Base-by-base conservation (phyloP, 2,888 invertebrate species). In the Pelosia muscerda region DNA sequence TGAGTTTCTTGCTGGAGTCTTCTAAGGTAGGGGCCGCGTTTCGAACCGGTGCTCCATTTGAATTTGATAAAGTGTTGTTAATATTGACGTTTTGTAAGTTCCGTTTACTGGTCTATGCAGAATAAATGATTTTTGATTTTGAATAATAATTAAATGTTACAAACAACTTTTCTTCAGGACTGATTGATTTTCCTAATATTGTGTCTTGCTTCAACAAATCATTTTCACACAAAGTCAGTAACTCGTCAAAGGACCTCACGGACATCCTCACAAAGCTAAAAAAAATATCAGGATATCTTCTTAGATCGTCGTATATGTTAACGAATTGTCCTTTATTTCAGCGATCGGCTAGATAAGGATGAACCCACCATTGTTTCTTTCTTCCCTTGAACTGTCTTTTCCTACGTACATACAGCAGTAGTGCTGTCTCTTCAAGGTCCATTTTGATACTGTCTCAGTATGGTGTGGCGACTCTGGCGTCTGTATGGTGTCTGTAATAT, bases 101-200 rank as follows among this genome's bases (percentile, higher is more conserved):
- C n/a, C n/a, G n/a, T n/a, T n/a, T n/a, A n/a, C n/a, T n/a, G n/a
- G n/a, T n/a, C n/a, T n/a, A n/a, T n/a, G n/a, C n/a, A n/a, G n/a
- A n/a, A n/a, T n/a, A n/a, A n/a, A n/a, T n/a, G n/a, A n/a, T n/a
- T n/a, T n/a, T n/a, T n/a, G n/a, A n/a, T n/a, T n/a, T n/a, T n/a
- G n/a, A n/a, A n/a, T n/a, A n/a, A n/a, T n/a, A n/a, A n/a, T n/a
- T n/a, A n/a, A 68, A 68, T 68, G 65, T 65, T 60, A 69, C 66
- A 66, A 62, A 61, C 61, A 61, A 49, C 56, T 66, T 66, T 66
- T 66, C 65, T 66, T 66, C 60, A 68, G 73, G 73, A 73, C 71
- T 73, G 65, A 71, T 54, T 63, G 72, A 71, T 71, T 76, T 74
- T 71, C 71, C 73, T 74, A 71, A 71, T 71, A 73, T 73, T 74